A percentile compares a stretch with the other conserved stretches of the same genome.
phyloP scores from a whole-genome alignment of 2,113 vertebrate species.

The Poeciliopsis prolifica region DNA sequence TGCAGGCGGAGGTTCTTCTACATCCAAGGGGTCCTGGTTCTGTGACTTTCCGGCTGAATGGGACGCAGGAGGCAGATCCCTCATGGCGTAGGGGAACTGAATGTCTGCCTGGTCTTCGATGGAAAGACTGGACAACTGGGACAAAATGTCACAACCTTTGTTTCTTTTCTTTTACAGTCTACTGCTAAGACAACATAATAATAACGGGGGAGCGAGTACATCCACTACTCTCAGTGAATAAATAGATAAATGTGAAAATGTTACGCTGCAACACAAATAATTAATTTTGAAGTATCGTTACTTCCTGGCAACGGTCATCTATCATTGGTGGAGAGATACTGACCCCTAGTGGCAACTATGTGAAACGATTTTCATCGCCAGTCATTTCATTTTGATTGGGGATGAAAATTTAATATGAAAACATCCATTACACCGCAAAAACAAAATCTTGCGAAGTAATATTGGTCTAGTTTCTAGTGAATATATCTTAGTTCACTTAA shows the following conservation, averaged over 20 bases:
- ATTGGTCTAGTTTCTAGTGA: too few species aligned
- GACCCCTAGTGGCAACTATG: too few species aligned
- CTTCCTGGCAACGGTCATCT: too few species aligned
- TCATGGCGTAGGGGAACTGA: conserved; percentile 62
- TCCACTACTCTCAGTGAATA: not conserved
- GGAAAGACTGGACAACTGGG: conserved; percentile 64
- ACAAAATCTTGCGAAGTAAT: too few species aligned
- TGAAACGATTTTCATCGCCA: too few species aligned
- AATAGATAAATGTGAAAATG: not conserved
- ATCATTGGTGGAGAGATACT: too few species aligned
- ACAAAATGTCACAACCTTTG: conserved; percentile 3
- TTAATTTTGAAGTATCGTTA: too few species aligned
- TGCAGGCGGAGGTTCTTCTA: conserved; percentile 2
- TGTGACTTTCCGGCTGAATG: conserved; percentile 12
- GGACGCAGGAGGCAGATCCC: conserved; percentile 49
- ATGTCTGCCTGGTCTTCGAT: conserved; percentile 59
- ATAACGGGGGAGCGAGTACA: not conserved
- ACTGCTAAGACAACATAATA: not conserved
- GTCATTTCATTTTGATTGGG: too few species aligned
- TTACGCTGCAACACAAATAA: too few species aligned
- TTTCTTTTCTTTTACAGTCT: not conserved
- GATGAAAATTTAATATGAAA: too few species aligned
- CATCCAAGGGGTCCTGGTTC: not conserved
- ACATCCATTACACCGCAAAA: too few species aligned
- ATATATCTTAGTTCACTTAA: too few species aligned